phyloP scores from a whole-genome alignment of 2,888 invertebrate genomes.

The Andrena fulva region DNA sequence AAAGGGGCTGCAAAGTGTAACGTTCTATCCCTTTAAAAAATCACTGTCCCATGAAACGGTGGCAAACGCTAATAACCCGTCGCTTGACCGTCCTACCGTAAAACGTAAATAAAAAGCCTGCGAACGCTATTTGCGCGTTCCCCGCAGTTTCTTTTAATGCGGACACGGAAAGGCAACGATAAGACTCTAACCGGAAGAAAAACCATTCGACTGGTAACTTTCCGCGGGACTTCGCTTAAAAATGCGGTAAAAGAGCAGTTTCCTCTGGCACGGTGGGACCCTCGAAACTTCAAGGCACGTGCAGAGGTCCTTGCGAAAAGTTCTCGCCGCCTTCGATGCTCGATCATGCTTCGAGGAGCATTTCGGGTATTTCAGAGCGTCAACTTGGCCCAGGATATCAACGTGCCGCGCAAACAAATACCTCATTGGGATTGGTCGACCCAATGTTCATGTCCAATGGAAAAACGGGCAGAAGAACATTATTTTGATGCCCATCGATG shows the following conservation, averaged over 20 bases:
- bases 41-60: constrained; percentile 10
- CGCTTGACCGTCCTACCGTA: constrained; percentile 25
- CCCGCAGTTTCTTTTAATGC: constrained; percentile 4
- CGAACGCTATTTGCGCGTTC: not conserved
- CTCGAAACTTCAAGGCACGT: constrained; percentile 58
- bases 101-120: constrained; percentile 18
- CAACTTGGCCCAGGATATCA: not conserved
- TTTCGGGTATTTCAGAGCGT: constrained; percentile 41
- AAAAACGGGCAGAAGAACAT: too few species aligned
- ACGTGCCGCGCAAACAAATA: too few species aligned
- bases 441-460: too few species aligned
- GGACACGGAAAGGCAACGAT: not conserved
- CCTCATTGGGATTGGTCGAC: too few species aligned
- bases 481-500: too few species aligned
- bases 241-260: constrained; percentile 32
- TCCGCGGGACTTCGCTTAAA: constrained; percentile 42
- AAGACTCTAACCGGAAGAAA: constrained; percentile 20
- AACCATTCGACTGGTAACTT: constrained; percentile 48
- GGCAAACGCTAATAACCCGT: constrained; percentile 19
- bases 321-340: constrained; percentile 50
- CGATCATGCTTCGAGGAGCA: constrained; percentile 45
- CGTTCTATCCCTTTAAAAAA: constrained; percentile 15
- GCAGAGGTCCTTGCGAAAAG: constrained; percentile 54
- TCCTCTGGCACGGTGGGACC: constrained; percentile 37
- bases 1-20: not conserved